These are phyloP conservation scores for Takifugu flavidus DNA, from an alignment of 2,113 vertebrate species.

Conservation along the genomic window DNA sequence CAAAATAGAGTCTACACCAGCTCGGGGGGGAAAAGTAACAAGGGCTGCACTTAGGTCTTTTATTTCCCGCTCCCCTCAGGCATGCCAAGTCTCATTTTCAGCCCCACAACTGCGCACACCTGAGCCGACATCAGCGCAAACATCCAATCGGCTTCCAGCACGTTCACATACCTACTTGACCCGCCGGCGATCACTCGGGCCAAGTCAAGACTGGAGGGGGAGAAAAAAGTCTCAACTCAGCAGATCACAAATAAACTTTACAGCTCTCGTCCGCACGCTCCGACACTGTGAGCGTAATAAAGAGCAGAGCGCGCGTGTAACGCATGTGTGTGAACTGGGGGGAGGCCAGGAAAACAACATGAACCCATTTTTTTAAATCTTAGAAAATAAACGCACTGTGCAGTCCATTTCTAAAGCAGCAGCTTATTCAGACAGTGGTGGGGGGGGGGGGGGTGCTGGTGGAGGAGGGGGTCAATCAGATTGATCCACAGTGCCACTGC, in stretches of 20 bases:
- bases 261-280: not conserved
- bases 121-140: constrained; percentile 44
- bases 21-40: constrained; percentile 15
- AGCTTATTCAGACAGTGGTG: too few relatives aligned
- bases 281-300: not conserved
- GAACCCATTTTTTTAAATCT: not conserved
- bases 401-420: too few relatives aligned
- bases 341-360: not conserved
- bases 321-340: too few relatives aligned
- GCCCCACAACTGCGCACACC: constrained; percentile 47
- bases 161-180: constrained; percentile 15
- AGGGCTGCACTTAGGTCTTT: constrained; percentile 35
- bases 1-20: constrained; percentile 18
- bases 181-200: not conserved
- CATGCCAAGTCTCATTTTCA: constrained; percentile 39
- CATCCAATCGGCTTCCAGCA: constrained; percentile 27
- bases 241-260: not conserved
- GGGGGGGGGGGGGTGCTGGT: not conserved
- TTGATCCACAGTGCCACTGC: constrained; percentile 15
- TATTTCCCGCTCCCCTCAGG: constrained; percentile 30
- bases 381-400: not conserved
- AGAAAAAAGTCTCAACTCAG: not conserved
- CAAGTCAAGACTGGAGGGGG: not conserved
- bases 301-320: not conserved
- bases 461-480: constrained; percentile 2